Percentiles rank a stretch among this genome's conserved stretches.
phyloP scores from a whole-genome alignment of 53 echinoderm and acorn worm species.

The Temnopleurus reevesii region DNA sequence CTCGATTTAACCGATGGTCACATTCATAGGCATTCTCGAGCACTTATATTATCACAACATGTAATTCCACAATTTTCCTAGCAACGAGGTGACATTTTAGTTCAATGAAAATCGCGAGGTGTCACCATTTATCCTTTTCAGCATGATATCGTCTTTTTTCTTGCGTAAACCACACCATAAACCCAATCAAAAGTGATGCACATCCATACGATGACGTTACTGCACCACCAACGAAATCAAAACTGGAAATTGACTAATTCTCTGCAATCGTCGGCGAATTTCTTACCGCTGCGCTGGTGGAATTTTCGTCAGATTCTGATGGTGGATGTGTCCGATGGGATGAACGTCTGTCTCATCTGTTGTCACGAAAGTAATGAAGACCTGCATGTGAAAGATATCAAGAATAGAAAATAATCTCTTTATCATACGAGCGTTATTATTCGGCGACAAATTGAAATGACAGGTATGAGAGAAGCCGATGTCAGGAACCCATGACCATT shows the following conservation, averaged over 20 bases:
- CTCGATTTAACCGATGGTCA: background rate
- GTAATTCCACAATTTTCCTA: too few species aligned
- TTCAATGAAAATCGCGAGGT: too few species aligned
- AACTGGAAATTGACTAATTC: background rate
- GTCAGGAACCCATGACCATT: conserved; percentile 17
- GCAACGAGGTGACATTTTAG: too few species aligned
- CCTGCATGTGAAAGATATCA: conserved; percentile 27
- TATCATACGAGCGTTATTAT: conserved; percentile 14
- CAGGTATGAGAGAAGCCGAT: conserved; percentile 16
- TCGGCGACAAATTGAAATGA: conserved; percentile 24
- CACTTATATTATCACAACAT: too few species aligned
- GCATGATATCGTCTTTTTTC: too few species aligned
- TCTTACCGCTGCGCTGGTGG: background rate
- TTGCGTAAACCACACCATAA: background rate
- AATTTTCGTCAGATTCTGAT: background rate
- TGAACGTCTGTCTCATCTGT: conserved; percentile 20
- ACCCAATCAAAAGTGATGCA: background rate
- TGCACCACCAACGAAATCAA: background rate
- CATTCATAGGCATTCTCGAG: too few species aligned
- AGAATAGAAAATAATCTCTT: conserved; percentile 9
- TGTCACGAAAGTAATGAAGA: conserved; percentile 15
- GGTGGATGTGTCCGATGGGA: background rate
- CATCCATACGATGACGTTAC: background rate
- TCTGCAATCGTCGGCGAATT: background rate
- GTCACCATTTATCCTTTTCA: too few species aligned